Conservation (phyloP, 1,140 invertebrate species). For the Chionoecetes opilio region DNA sequence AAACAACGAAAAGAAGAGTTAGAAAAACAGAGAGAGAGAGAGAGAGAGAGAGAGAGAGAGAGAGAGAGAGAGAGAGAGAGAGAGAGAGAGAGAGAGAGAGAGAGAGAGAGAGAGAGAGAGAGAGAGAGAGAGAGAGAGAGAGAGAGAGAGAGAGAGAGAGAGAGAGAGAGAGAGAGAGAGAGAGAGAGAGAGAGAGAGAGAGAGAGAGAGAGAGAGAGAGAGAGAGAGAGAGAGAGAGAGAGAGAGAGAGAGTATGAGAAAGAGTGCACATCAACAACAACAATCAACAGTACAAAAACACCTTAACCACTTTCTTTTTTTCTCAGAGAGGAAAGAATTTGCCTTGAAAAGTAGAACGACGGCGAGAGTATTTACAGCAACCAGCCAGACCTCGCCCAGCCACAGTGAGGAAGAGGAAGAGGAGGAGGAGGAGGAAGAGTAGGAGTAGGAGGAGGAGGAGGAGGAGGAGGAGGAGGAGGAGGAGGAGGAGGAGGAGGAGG, state of each 20-base stretch:
- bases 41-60: conserved; percentile 59
- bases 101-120: too few species aligned
- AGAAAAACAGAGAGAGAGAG: conserved; percentile 49
- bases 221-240: conserved; percentile 48
- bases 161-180: neutral
- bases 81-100: neutral
- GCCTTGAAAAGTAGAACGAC: neutral
- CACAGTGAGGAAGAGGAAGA: too few species aligned
- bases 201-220: conserved; percentile 52
- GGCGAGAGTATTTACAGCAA: conserved; percentile 18
- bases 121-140: too few species aligned
- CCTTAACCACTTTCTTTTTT: neutral
- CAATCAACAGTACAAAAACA: neutral
- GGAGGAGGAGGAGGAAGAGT: too few species aligned
- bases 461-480: neutral
- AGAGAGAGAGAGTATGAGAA: neutral
- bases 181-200: conserved; percentile 28
- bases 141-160: conserved; percentile 44
- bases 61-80: conserved; percentile 47
- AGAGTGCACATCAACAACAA: neutral
- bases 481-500: neutral
- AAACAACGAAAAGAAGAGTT: conserved; percentile 45
- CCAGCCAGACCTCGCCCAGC: neutral
- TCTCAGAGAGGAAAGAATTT: conserved; percentile 15
- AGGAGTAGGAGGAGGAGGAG: neutral